These are phyloP conservation scores for Pygoscelis adeliae DNA, from an alignment of 2,113 vertebrate genomes.

Conservation along the genomic window DNA sequence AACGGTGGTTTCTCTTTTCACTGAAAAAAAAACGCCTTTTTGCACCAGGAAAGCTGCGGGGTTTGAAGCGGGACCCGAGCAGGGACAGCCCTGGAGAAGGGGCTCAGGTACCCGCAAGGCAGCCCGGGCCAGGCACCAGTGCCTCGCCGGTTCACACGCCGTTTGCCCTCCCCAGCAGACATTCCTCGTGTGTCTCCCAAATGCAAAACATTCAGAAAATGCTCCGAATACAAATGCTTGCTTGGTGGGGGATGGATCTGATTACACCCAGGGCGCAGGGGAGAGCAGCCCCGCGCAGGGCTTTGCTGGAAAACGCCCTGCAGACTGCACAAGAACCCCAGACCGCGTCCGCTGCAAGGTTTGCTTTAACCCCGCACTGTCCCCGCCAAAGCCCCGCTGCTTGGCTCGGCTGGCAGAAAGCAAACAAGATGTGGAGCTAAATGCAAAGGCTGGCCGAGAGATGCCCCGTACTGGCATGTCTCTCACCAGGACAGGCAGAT, in stretches of 20 bases:
- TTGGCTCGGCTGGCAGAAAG: background rate
- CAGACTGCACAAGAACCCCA: background rate
- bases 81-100: background rate
- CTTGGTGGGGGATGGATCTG: background rate
- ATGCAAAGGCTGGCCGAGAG: no score
- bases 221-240: background rate
- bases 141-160: background rate
- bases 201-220: slow-evolving; percentile 21
- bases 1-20: accelerated
- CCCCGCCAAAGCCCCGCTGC: background rate
- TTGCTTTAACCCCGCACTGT: background rate
- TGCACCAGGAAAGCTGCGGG: background rate
- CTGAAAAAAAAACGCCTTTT: background rate
- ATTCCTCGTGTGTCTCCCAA: slow-evolving; percentile 19
- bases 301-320: background rate
- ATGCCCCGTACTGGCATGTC: accelerated
- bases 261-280: background rate
- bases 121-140: background rate
- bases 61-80: background rate
- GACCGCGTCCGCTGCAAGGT: background rate
- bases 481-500: background rate
- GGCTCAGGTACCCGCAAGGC: background rate
- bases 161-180: background rate
- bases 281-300: background rate
- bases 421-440: background rate